Conservation (phyloP, 2,888 invertebrate genomes). For the Rhagonycha fulva region DNA sequence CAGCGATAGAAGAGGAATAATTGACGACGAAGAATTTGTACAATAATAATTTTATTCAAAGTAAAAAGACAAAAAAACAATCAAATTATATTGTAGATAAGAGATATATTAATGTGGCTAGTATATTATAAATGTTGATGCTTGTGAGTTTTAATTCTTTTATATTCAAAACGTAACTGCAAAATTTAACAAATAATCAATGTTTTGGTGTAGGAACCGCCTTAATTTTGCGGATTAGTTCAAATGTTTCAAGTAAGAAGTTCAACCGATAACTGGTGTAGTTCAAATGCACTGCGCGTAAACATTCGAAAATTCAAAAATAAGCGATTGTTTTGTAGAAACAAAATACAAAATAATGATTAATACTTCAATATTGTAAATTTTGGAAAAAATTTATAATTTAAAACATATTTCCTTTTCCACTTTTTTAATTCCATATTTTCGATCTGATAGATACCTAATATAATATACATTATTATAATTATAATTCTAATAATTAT, state of each 20-base stretch:
- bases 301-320: background rate
- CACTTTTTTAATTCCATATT: too few species aligned
- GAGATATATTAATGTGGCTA: background rate
- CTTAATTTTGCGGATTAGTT: background rate
- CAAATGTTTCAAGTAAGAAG: background rate
- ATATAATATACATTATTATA: too few species aligned
- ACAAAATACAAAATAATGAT: background rate
- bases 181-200: background rate
- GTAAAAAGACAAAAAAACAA: background rate
- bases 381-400: too few species aligned
- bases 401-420: too few species aligned
- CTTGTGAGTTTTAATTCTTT: background rate
- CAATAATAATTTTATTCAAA: conserved; percentile 12
- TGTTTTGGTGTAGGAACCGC: background rate
- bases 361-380: too few species aligned
- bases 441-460: too few species aligned
- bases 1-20: conserved; percentile 52
- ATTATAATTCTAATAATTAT: too few species aligned
- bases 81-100: background rate
- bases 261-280: background rate
- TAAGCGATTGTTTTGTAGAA: background rate
- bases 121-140: background rate
- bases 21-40: conserved; percentile 48
- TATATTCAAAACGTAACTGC: background rate
- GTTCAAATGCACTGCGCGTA: background rate